Percentiles rank a stretch among this genome's conserved stretches.
Conservation (phyloP, 2,797 vertebrate species). For the Pseudotriccus pelzelni region DNA sequence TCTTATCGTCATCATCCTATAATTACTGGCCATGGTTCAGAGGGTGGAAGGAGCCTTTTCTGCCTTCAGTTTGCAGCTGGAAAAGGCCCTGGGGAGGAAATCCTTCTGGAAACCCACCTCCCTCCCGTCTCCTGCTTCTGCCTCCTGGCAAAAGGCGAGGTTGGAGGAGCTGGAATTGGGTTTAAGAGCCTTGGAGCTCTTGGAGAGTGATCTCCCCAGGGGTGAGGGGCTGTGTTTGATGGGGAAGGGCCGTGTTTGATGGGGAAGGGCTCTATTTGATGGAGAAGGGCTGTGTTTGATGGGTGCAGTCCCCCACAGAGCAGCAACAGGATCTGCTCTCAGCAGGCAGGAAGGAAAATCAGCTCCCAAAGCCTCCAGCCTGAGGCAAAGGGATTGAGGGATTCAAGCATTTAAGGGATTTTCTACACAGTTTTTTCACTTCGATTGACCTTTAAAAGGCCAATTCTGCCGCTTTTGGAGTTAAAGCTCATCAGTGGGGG, state of each 20-base stretch:
- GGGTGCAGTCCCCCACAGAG: background rate
- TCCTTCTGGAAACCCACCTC: background rate
- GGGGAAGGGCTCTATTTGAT: background rate
- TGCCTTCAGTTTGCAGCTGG: background rate
- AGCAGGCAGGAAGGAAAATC: background rate
- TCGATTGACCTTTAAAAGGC: conserved; percentile 27
- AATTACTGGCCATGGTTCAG: too few relatives aligned
- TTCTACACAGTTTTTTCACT: conserved; percentile 16
- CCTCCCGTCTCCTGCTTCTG: background rate
- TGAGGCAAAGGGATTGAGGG: background rate
- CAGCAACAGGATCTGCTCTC: background rate
- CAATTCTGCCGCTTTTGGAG: background rate
- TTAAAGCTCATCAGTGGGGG: background rate
- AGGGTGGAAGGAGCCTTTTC: background rate
- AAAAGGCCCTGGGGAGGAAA: background rate
- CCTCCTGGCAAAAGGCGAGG: background rate
- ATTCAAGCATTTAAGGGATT: conserved; percentile 44
- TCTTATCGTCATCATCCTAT: too few relatives aligned
- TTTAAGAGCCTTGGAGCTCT: background rate
- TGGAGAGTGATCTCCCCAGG: background rate
- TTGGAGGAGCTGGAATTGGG: background rate
- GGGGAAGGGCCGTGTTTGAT: background rate
- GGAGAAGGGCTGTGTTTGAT: background rate
- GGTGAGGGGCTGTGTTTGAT: background rate
- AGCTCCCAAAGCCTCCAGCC: background rate